Evolutionary conservation across 2,888 invertebrate species (phyloP), one percentile per base, ranked within the genome.

Genomic region (Oithona nana): DNA sequence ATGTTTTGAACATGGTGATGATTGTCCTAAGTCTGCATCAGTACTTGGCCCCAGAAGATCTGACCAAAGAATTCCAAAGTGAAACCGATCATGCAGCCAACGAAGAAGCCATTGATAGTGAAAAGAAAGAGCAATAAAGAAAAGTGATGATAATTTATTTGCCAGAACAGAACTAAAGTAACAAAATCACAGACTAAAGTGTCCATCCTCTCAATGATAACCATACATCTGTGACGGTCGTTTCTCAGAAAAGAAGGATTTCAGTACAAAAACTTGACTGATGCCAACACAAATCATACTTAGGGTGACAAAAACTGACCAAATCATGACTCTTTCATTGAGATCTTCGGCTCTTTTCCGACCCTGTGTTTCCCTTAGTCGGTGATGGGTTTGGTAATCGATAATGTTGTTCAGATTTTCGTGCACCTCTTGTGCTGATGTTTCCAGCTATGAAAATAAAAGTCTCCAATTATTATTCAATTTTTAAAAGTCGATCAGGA

Each of bases 301-400:
- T 2, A 84, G 69, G 13, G 93, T 88, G 74, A 97, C 93, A 67
- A 86, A 80, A 52, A 88, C 75, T 0, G 95, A 92, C 94, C 95
- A 98, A 78, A 83, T 82, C 71, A 89, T 79, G 8, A 98, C 95
- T 68, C 88, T 80, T 72, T 93, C 90, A 70, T 95, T 97, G 62
- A 98, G 77, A 72, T 95, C 92, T 75, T 98, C 98, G 0, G 95
- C 98, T 64, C 94, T 80, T 71, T 90, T 93, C 61, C 95, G 82
- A 59, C 93, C 86, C 73, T 94, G 92, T 1, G 95, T 84, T 76
- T 98, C 98, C 61, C 92, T 79, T 65, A 98, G 75, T 64, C 94
- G 80, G 75, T 97, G 94, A 75, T 97, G 95, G 3, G 97, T 98
- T 77, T 98, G 97, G 70, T 87, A 88, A 73, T 98, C 97, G 66